Evolutionary conservation across 2,113 vertebrate species (phyloP).

Genomic region (Corvus moneduloides): DNA sequence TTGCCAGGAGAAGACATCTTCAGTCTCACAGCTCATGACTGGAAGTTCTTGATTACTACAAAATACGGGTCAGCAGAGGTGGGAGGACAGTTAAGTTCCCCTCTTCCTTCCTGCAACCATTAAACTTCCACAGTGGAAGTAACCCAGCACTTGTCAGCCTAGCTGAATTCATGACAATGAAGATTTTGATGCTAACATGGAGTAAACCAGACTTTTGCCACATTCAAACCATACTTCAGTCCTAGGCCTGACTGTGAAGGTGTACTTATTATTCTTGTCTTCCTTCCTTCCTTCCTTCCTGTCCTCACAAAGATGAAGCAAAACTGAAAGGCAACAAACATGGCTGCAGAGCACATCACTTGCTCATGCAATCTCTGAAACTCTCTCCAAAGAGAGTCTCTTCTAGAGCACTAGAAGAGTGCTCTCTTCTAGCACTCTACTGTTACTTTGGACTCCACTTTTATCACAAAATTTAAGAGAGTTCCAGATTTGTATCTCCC

Average conservation of each 20-base stretch:
- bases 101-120: background rate
- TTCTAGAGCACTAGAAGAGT: background rate
- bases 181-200: background rate
- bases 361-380: background rate
- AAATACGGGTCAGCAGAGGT: background rate
- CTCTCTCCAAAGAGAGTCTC: background rate
- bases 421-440: background rate
- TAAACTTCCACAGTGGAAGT: background rate
- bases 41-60: background rate
- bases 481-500: background rate
- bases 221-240: background rate
- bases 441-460: background rate
- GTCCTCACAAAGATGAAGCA: background rate
- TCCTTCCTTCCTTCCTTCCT: background rate
- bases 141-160: background rate
- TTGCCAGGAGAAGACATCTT: background rate
- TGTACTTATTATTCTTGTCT: background rate
- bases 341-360: background rate
- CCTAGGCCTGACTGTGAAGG: background rate
- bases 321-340: accelerated
- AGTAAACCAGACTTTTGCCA: background rate
- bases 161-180: background rate
- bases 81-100: background rate
- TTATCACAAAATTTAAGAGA: background rate
- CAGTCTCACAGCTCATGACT: background rate